A percentile compares a stretch with the other conserved stretches of the same genome.
Evolutionary conservation across 2,797 vertebrate species (phyloP).

Genomic region (Falco novaeseelandiae): DNA sequence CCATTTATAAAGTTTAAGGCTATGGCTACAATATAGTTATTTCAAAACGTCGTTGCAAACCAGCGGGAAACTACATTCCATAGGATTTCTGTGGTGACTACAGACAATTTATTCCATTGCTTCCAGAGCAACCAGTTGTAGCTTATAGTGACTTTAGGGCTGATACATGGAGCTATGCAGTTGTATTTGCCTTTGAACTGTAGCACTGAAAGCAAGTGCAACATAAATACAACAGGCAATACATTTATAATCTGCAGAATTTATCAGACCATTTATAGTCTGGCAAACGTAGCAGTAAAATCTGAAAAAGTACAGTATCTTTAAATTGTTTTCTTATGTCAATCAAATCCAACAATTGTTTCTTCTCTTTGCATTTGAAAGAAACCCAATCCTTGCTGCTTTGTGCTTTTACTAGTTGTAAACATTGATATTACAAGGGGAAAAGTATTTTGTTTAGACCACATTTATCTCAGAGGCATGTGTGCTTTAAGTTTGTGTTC

Average conservation of each 20-base stretch:
- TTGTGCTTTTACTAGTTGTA: background rate
- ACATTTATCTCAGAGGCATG: background rate
- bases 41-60: conserved; percentile 53
- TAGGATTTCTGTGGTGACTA: conserved; percentile 68
- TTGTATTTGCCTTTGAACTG: conserved; percentile 53
- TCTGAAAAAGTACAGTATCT: conserved; percentile 10
- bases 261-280: conserved; percentile 34
- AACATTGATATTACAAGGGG: background rate
- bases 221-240: conserved; percentile 41
- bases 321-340: conserved; percentile 7
- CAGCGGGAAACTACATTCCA: conserved; percentile 59
- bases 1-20: background rate
- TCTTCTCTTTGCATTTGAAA: conserved; percentile 30
- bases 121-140: conserved; percentile 58
- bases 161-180: conserved; percentile 22
- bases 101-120: conserved; percentile 53
- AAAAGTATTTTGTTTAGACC: conserved; percentile 7
- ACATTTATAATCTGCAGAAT: conserved; percentile 43
- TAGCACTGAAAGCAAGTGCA: conserved; percentile 36
- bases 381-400: background rate
- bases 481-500: conserved; percentile 6
- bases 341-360: background rate
- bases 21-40: conserved; percentile 20
- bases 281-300: background rate
- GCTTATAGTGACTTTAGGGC: conserved; percentile 39